Percentiles rank a stretch among this genome's conserved stretches.
These are phyloP conservation scores for Corythaeola cristata DNA, from an alignment of 2,113 vertebrate species.

Conservation along the genomic window DNA sequence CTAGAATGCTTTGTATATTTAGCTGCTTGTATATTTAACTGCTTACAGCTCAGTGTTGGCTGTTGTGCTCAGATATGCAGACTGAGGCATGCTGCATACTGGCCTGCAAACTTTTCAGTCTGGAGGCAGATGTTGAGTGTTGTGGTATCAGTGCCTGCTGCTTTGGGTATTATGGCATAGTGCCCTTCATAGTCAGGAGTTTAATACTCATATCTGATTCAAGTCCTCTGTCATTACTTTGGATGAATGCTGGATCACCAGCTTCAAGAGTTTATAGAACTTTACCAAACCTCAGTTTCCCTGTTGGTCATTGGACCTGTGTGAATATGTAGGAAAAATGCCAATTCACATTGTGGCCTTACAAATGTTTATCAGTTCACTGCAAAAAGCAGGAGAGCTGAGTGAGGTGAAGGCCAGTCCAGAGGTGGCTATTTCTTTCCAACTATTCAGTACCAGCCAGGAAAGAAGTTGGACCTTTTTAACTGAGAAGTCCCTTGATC, in stretches of 20 bases:
- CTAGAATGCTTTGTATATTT: not conserved
- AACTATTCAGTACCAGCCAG: not conserved
- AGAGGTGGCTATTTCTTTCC: not conserved
- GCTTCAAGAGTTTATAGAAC: not conserved
- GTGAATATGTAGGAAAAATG: not conserved
- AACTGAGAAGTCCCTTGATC: constrained; percentile 18
- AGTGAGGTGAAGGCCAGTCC: not conserved
- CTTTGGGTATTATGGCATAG: not conserved
- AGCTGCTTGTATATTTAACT: not conserved
- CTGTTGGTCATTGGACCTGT: not conserved
- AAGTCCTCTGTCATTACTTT: not conserved
- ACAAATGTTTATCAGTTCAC: not conserved
- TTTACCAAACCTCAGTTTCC: not conserved
- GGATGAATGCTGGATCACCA: not conserved
- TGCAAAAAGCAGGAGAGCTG: not conserved
- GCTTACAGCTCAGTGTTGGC: not conserved
- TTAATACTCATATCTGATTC: not conserved
- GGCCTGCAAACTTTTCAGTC: not conserved
- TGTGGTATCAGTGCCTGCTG: not conserved
- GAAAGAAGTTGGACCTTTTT: not conserved
- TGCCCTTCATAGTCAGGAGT: not conserved
- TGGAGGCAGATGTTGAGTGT: not conserved
- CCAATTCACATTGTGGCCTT: not conserved
- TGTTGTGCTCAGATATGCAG: not conserved
- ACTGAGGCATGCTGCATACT: not conserved